phyloP scores from a whole-genome alignment of 2,888 invertebrate species.

The Volucella zonaria region DNA sequence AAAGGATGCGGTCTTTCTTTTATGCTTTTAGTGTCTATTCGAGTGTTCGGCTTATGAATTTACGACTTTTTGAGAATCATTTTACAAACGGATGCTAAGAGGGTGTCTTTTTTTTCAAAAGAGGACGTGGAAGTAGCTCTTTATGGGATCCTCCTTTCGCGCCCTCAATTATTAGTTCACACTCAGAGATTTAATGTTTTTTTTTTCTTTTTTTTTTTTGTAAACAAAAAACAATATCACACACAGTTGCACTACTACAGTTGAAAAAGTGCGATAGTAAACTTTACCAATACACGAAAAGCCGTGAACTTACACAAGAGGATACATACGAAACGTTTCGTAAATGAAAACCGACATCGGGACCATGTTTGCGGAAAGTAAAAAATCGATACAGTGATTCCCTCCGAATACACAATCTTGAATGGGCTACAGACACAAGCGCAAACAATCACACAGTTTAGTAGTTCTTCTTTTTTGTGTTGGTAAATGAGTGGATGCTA shows the following conservation, averaged over 20 bases:
- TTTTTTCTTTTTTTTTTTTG: conserved; percentile 1
- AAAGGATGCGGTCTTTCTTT: conserved; percentile 23
- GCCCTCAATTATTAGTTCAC: conserved; percentile 48
- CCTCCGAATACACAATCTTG: conserved; percentile 57
- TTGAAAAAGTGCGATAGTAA: conserved; percentile 38
- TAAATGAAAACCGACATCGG: conserved; percentile 52
- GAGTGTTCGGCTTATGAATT: conserved; percentile 7
- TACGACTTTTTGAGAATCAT: background rate
- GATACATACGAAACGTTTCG: conserved; percentile 12
- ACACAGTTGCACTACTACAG: conserved; percentile 32
- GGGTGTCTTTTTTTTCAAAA: background rate
- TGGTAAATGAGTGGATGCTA: background rate
- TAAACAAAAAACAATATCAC: conserved; percentile 59
- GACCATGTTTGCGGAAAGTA: conserved; percentile 13
- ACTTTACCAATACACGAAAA: conserved; percentile 14
- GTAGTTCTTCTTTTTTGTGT: background rate
- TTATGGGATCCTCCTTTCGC: conserved; percentile 51
- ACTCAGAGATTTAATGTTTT: background rate
- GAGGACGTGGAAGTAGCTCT: background rate
- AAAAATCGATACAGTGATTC: conserved; percentile 67
- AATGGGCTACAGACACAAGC: conserved; percentile 49
- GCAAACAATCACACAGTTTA: background rate
- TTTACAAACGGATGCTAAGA: conserved; percentile 11
- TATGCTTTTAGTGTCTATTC: background rate
- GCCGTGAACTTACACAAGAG: background rate